Evolutionary conservation across 2,888 invertebrate genomes (phyloP).

Genomic region (Epinotia ramella): DNA sequence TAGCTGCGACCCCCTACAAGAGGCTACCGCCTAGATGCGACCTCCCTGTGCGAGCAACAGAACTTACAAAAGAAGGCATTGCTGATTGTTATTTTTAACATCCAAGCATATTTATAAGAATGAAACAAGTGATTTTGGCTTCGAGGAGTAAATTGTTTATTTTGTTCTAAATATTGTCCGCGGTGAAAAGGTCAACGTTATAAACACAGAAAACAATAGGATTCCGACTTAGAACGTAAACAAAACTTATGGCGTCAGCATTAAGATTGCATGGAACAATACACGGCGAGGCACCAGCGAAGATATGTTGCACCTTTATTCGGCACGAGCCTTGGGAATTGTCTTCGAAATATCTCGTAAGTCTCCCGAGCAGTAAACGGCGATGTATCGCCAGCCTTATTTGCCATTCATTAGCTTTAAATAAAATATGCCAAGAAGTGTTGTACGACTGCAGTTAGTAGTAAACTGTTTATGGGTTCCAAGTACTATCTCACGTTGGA

Average conservation of each 20-base stretch:
- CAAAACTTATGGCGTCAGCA: constrained; percentile 40
- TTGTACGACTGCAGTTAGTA: constrained; percentile 18
- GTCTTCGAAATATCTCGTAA: constrained; percentile 32
- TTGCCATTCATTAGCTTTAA: constrained; percentile 39
- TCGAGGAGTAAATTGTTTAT: background rate
- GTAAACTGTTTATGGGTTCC: constrained; percentile 18
- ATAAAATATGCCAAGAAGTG: constrained; percentile 23
- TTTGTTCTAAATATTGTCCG: constrained; percentile 1
- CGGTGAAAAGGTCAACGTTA: constrained; percentile 9
- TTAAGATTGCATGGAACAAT: constrained; percentile 44
- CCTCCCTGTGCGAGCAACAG: too few relatives aligned
- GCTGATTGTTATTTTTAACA: background rate
- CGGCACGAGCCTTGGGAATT: constrained; percentile 33
- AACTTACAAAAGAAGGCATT: too few relatives aligned
- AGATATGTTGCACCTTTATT: constrained; percentile 34
- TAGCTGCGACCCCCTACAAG: too few relatives aligned
- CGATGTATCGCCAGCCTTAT: constrained; percentile 37
- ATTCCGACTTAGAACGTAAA: constrained; percentile 22
- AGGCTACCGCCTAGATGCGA: too few relatives aligned
- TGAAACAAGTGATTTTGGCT: background rate
- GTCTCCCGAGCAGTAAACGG: constrained; percentile 26
- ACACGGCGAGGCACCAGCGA: constrained; percentile 20
- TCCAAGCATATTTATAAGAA: background rate
- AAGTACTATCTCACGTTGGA: background rate
- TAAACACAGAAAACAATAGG: constrained; percentile 24